phyloP scores from a whole-genome alignment of 2,113 vertebrate genomes.

The Epinephelus cyanopodus region DNA sequence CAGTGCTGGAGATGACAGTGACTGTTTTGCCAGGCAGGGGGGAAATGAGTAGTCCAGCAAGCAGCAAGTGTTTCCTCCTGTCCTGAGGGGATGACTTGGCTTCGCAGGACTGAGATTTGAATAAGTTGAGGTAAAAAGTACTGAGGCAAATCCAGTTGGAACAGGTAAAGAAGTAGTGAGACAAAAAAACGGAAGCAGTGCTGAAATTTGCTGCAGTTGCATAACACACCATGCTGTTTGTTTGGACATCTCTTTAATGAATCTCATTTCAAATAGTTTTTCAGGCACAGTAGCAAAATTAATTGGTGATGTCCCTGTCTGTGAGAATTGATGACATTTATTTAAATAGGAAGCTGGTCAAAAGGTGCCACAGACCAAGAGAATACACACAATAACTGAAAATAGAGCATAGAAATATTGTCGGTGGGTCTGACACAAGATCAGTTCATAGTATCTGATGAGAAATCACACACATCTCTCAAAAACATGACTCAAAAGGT shows the following conservation, averaged over 20 bases:
- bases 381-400: background rate
- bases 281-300: background rate
- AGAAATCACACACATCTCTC: background rate
- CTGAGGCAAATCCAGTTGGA: constrained; percentile 61
- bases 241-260: constrained; percentile 44
- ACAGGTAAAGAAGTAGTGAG: constrained; percentile 18
- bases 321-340: constrained; percentile 7
- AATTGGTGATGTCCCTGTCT: constrained; percentile 4
- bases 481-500: constrained; percentile 14
- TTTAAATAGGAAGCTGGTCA: background rate
- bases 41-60: constrained; percentile 32
- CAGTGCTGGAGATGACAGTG: constrained; percentile 15
- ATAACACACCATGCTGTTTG: constrained; percentile 51
- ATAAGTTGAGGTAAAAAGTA: constrained; percentile 24
- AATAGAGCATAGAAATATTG: background rate
- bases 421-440: background rate
- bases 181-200: constrained; percentile 13
- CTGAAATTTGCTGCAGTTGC: constrained; percentile 44
- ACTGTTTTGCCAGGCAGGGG: background rate
- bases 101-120: constrained; percentile 38
- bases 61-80: constrained; percentile 47
- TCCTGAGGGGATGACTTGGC: constrained; percentile 55
- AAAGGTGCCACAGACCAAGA: background rate
- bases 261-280: constrained; percentile 19
- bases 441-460: background rate